Evolutionary conservation across 2,888 invertebrate species (phyloP).

Genomic region (Petrophora chlorosata): DNA sequence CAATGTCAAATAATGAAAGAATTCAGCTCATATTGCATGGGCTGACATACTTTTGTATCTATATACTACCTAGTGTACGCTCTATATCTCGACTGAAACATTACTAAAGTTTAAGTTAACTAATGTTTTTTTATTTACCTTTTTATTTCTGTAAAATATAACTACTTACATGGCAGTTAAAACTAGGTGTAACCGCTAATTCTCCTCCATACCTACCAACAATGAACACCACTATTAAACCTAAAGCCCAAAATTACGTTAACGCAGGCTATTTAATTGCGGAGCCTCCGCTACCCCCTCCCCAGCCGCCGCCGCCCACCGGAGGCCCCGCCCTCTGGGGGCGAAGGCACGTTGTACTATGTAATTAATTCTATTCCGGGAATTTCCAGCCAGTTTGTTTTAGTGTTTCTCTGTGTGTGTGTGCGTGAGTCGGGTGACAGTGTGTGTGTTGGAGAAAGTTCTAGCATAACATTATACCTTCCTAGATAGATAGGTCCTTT

Average conservation of each 20-base stretch:
- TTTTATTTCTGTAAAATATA: too few species aligned
- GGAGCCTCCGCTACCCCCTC: constrained; percentile 33
- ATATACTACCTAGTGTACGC: too few species aligned
- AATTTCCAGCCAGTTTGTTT: constrained; percentile 48
- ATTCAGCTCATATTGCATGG: too few species aligned
- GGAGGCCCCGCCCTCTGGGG: constrained; percentile 38
- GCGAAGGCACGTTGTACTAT: constrained; percentile 31
- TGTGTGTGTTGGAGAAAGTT: constrained; percentile 9
- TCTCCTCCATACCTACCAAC: constrained; percentile 9
- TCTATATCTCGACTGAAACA: too few species aligned
- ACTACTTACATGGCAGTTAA: not conserved
- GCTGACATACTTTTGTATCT: too few species aligned
- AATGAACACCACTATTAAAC: constrained; percentile 1
- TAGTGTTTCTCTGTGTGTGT: constrained; percentile 35
- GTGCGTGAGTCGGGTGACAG: constrained; percentile 7
- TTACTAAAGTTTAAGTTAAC: too few species aligned
- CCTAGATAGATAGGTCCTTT: not conserved
- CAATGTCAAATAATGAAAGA: too few species aligned
- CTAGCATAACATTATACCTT: not conserved
- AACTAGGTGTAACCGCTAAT: not conserved
- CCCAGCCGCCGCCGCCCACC: constrained; percentile 35
- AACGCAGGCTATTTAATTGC: constrained; percentile 58
- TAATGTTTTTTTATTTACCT: too few species aligned
- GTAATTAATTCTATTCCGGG: constrained; percentile 68
- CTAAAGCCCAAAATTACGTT: constrained; percentile 51